Evolutionary conservation across 2,888 invertebrate species (phyloP).

Genomic region (Lomographa bimaculata): DNA sequence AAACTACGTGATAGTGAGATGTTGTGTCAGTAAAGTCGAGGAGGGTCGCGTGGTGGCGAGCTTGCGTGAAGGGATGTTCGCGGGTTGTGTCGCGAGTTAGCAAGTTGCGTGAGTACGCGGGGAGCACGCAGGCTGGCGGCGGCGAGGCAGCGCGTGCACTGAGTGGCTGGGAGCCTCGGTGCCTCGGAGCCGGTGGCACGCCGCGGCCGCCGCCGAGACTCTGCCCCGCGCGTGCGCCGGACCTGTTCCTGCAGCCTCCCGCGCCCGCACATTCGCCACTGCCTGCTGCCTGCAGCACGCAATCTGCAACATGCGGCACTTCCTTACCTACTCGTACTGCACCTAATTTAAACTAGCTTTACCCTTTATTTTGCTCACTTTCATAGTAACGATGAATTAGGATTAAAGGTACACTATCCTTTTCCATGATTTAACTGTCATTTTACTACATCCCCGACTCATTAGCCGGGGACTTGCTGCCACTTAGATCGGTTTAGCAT

Average conservation of each 20-base stretch:
- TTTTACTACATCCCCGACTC: too few species aligned
- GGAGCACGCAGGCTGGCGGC: slow-evolving; percentile 62
- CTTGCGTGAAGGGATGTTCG: slow-evolving; percentile 34
- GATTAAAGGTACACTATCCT: too few species aligned
- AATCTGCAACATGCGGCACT: slow-evolving; percentile 5
- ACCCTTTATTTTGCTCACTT: too few species aligned
- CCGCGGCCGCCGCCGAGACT: slow-evolving; percentile 52
- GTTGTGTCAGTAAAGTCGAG: slow-evolving; percentile 34
- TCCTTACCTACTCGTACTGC: too few species aligned
- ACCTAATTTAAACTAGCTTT: too few species aligned
- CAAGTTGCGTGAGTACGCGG: slow-evolving; percentile 41
- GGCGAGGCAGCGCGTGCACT: slow-evolving; percentile 77
- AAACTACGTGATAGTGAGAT: slow-evolving; percentile 12
- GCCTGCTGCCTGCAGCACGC: slow-evolving; percentile 18
- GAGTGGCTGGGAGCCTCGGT: slow-evolving; percentile 46
- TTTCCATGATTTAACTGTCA: too few species aligned
- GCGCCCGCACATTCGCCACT: slow-evolving; percentile 38
- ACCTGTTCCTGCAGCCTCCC: slow-evolving; percentile 72
- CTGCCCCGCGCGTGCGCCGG: slow-evolving; percentile 75
- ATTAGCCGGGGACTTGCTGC: too few species aligned
- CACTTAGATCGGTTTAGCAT: too few species aligned
- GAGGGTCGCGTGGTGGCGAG: slow-evolving; percentile 24
- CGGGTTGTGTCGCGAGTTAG: slow-evolving; percentile 40
- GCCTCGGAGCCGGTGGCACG: slow-evolving; percentile 47
- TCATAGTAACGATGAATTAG: too few species aligned